Base-by-base conservation (phyloP, 2,888 invertebrate genomes). In the Dryococelus australis region DNA sequence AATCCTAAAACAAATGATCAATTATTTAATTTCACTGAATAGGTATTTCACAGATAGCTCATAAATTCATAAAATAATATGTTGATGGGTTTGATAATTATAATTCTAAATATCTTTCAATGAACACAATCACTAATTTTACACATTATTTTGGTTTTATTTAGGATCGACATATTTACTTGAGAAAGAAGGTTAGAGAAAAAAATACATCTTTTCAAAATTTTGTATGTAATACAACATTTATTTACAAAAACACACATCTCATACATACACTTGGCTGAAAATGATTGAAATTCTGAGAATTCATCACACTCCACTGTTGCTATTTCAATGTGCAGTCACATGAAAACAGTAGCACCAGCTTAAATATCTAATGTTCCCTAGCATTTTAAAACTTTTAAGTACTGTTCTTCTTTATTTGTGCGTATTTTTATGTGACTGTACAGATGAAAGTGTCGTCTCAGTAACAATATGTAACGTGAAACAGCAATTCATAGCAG, bases 191-290 rank as follows among this genome's bases (percentile, higher is more conserved):
- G 35, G 35, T 35, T 35, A 4, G 35, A 35, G 35, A 35, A 4
- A 35, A 35, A 35, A 35, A 35, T 35, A 35, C 35, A 35, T 35
- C 35, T 35, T 35, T 35, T 35, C 20, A 65, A 65, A 65, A n/a
- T 65, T 79, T 79, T 65, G 47, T 87, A 87, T 27, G 28, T 83
- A 79, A 87, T 83, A 84, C 84, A 53, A 88, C 83, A 87, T 88
- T 89, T 89, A 87, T 88, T 89, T 89, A 88, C 87, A 87, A 88
- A 88, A 89, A 87, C 88, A 89, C 88, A 87, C 53, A 85, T 86
- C 84, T 85, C 87, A 88, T 85, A 88, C 88, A 89, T 87, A 88
- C 89, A 85, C 65, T 85, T 86, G 79, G 87, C 28, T 86, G 86
- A 84, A 80, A 87, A 87, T 85, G n/a, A 65, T 65, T 47, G n/a